phyloP scores from a whole-genome alignment of 2,888 invertebrate species.

The Tenthredo distinguenda region DNA sequence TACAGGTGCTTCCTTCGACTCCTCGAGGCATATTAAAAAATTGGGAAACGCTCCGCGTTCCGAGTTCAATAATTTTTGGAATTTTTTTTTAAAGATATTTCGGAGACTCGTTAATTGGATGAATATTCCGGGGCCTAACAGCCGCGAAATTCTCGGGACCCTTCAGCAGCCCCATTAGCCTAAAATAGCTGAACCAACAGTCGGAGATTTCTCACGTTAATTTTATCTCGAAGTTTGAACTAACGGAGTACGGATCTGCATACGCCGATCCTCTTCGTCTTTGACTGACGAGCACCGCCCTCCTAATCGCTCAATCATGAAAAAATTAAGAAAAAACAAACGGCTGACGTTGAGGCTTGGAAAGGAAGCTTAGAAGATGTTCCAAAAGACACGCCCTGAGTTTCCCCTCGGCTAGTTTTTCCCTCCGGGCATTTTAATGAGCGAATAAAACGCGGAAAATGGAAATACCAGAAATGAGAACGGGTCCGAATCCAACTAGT shows the following conservation, averaged over 20 bases:
- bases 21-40: too few species aligned
- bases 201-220: constrained; percentile 39
- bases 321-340: constrained; percentile 69
- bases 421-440: constrained; percentile 50
- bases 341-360: constrained; percentile 56
- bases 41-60: neutral
- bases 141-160: constrained; percentile 2
- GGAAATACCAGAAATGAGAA: neutral
- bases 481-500: neutral
- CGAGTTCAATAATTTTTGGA: neutral
- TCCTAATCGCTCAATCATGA: constrained; percentile 73
- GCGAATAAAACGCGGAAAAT: constrained; percentile 30
- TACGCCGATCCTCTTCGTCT: constrained; percentile 63
- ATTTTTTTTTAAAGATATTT: neutral
- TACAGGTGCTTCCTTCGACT: constrained; percentile 62
- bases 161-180: constrained; percentile 1
- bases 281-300: constrained; percentile 71
- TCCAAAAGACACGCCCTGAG: constrained; percentile 71
- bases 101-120: neutral
- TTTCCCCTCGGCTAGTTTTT: constrained; percentile 64
- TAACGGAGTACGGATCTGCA: constrained; percentile 60
- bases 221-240: constrained; percentile 49
- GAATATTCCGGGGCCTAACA: neutral
- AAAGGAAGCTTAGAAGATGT: constrained; percentile 68
- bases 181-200: constrained; percentile 39